Evolutionary conservation across 1,140 invertebrate species (phyloP), one percentile per base, ranked within the genome.

Genomic region (Penaeus vannamei): DNA sequence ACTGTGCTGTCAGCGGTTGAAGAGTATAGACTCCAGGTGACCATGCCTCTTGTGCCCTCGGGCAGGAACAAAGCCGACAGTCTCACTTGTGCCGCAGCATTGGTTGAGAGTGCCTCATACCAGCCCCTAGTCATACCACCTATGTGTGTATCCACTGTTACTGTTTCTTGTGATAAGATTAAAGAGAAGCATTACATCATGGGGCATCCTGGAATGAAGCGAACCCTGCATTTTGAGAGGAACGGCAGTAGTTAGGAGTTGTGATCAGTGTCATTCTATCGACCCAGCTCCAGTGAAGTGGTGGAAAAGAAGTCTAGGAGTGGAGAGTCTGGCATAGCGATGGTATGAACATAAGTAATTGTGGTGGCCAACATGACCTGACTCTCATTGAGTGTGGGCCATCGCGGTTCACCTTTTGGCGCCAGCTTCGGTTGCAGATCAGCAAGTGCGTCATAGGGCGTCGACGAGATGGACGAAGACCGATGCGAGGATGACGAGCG

Each of bases 201-300:
- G 26, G 83, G 3, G 20, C 26, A 14, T 1, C 26, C 7, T 69
- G 26, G 83, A 20, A 14, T 84, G 29, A n/a, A 60, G 23, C 61
- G 83, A 8, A 84, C 83, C 10, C 83, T 84, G 2, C 61, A 79
- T 29, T 84, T 81, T 59, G 83, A 10, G 26, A 32, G 20, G 20
- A 14, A 53, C 7, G 20, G n/a, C 19, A 12, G 12, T 86, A 5
- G 8, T 86, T n/a, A 19, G 36, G 19, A 20, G 72, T 14, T 86
- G 64, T 22, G 36, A 42, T n/a, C 7, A n/a, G n/a, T 86, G 61
- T 64, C 2, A 59, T 1, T 84, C 83, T 4, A 86, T 77, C 32
- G 61, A 84, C 20, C 61, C 64, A 82, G 83, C 62, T 12, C 83
- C 83, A 19, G 83, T 84, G 4, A 72, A 82, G 26, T 86, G 85